Conservation (phyloP, 1,140 invertebrate genomes). For the Brachionus paranguensis region DNA sequence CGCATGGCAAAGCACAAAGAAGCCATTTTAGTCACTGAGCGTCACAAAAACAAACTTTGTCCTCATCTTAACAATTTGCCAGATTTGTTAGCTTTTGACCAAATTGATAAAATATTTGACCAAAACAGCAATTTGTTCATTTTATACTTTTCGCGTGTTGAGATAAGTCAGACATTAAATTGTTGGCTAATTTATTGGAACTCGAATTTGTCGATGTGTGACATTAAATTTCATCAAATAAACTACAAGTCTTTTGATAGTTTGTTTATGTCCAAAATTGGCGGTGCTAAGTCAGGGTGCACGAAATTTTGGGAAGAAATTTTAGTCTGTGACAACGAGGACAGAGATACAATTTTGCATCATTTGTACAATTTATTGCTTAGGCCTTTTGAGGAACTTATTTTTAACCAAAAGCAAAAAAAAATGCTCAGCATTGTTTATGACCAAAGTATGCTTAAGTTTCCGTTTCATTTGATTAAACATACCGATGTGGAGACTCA, state of each 20-base stretch:
- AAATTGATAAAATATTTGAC: constrained; percentile 25
- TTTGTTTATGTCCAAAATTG: constrained; percentile 31
- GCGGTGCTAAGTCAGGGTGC: not conserved
- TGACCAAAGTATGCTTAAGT: constrained; percentile 10
- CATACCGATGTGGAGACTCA: not conserved
- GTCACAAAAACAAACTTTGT: not conserved
- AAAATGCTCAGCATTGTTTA: not conserved
- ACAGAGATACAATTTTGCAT: not conserved
- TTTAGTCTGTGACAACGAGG: not conserved
- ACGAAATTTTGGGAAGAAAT: constrained; percentile 16
- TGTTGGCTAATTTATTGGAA: not conserved
- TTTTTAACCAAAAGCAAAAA: not conserved
- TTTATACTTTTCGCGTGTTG: not conserved
- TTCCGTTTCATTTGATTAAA: constrained; percentile 31
- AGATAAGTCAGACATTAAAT: constrained; percentile 16
- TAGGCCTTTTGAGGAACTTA: not conserved
- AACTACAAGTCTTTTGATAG: constrained; percentile 13
- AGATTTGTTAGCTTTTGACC: constrained; percentile 9
- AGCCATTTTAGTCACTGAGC: constrained; percentile 9
- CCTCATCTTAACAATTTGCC: not conserved
- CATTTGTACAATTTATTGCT: constrained; percentile 10
- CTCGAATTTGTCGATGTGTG: not conserved
- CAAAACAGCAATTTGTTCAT: not conserved
- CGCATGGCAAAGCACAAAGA: constrained; percentile 12
- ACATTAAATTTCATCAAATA: constrained; percentile 27